Conservation (phyloP, 2,797 vertebrate genomes). For the Menidia menidia region DNA sequence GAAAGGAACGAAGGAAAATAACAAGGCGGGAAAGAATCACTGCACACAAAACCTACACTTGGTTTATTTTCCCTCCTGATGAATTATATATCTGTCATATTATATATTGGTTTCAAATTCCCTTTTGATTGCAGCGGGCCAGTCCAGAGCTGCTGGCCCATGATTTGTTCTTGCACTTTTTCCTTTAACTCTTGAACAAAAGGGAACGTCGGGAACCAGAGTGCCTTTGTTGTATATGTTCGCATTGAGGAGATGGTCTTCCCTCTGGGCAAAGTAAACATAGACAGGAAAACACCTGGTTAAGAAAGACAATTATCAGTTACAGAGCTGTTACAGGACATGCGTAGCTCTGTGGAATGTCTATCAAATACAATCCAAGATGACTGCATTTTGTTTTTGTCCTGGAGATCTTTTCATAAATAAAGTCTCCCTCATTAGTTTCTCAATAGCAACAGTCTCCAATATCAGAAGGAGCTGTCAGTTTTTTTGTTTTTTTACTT, state of each 20-base stretch:
- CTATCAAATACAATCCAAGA: constrained; percentile 36
- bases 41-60: constrained; percentile 31
- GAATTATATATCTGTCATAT: constrained; percentile 55
- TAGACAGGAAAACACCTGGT: constrained; percentile 75
- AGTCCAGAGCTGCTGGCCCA: constrained; percentile 34
- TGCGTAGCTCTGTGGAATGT: constrained; percentile 50
- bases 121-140: constrained; percentile 33
- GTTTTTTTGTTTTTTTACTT: constrained; percentile 31
- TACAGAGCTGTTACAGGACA: constrained; percentile 50
- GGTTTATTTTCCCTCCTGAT: constrained; percentile 42
- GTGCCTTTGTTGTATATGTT: constrained; percentile 63
- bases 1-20: constrained; percentile 23
- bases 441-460: constrained; percentile 27
- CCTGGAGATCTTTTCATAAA: constrained; percentile 12
- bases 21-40: constrained; percentile 12
- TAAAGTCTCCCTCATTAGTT: constrained; percentile 52
- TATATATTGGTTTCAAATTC: constrained; percentile 52
- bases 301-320: constrained; percentile 58
- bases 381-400: constrained; percentile 54
- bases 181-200: constrained; percentile 53
- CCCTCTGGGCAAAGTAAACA: constrained; percentile 63
- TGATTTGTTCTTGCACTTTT: constrained; percentile 35
- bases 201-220: constrained; percentile 49
- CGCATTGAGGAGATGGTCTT: constrained; percentile 45
- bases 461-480: constrained; percentile 37